phyloP scores from a whole-genome alignment of 2,888 invertebrate species.

The Agrochola macilenta region DNA sequence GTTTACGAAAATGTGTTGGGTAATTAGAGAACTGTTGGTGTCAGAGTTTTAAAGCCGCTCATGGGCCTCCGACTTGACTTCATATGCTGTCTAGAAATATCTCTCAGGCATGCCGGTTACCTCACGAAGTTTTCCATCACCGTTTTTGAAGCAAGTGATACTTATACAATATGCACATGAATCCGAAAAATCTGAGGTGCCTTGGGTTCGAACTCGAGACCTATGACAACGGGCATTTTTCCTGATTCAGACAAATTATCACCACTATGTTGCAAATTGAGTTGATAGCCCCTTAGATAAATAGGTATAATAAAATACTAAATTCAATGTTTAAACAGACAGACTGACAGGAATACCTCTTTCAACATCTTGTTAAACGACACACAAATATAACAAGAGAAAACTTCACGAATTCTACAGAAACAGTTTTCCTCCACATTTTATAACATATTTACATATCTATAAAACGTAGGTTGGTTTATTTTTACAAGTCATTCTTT shows the following conservation, averaged over 20 bases:
- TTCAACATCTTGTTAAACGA: constrained; percentile 39
- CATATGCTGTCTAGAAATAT: too few relatives aligned
- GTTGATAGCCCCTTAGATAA: constrained; percentile 11
- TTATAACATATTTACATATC: constrained; percentile 40
- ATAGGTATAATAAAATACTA: constrained; percentile 15
- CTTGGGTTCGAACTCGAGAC: too few relatives aligned
- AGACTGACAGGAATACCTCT: constrained; percentile 37
- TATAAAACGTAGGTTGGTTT: constrained; percentile 40
- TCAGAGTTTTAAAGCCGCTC: too few relatives aligned
- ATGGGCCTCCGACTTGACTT: too few relatives aligned
- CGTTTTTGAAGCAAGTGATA: too few relatives aligned
- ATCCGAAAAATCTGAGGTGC: too few relatives aligned
- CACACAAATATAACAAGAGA: constrained; percentile 33
- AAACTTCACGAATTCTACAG: constrained; percentile 23
- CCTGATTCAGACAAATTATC: neutral
- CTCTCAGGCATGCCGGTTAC: too few relatives aligned
- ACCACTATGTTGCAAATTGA: neutral
- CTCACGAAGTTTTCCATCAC: too few relatives aligned
- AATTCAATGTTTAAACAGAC: constrained; percentile 22
- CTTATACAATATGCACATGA: too few relatives aligned
- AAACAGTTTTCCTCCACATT: constrained; percentile 20
- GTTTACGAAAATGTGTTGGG: too few relatives aligned
- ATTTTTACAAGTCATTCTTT: constrained; percentile 52
- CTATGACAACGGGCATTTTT: too few relatives aligned
- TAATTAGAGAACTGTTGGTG: too few relatives aligned